Evolutionary conservation across 37 sponge, comb jelly and placozoan genomes (phyloP), one percentile per base, ranked within the genome.

Genomic region (Ephydatia muelleri): DNA sequence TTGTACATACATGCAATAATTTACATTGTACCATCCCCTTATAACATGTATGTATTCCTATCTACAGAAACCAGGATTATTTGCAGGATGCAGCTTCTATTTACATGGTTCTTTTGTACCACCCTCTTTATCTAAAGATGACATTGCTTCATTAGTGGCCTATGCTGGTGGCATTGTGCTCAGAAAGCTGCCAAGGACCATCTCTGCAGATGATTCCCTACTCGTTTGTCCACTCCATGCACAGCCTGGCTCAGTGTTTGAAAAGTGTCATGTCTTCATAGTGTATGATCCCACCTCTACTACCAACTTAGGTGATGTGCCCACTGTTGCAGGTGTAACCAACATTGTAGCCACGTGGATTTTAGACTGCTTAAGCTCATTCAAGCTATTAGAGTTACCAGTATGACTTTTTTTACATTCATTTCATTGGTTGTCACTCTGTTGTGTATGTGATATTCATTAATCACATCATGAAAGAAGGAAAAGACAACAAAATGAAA

Each of bases 61-160:
- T 32, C 13, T 80, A 31, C 71, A 93, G 93, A 39, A 64, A 65
- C 92, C 94, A 64, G 84, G 88, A 0, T 66, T 93, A 29, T 93
- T 93, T 80, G 85, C 87, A 84, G 94, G 92, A 25, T 91, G 92
- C 70, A 65, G 84, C 23, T 93, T 93, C 82, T 93, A 84, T 47
- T 87, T 93, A 26, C 26, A 21, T 70, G 89, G 88, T 2, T 14
- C 37, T 36, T 91, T 83, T 12, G 0, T 36, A 25, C 84, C 79
- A 21, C 89, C 92, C 22, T 37, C 32, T 22, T 83, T 92, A 0
- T 76, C 82, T 16, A 87, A 83, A 77, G 81, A 40, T 21, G 94
- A 91, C 9, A 68, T 93, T 11, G 13, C 28, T 19, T 38, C 49
- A 14, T 75, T 93, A 0, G 73, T 93, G 3, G 33, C 37, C 26